A percentile compares a stretch with the other conserved stretches of the same genome.
Evolutionary conservation across 2,888 invertebrate species (phyloP).

Genomic region (Brenthis hecate): DNA sequence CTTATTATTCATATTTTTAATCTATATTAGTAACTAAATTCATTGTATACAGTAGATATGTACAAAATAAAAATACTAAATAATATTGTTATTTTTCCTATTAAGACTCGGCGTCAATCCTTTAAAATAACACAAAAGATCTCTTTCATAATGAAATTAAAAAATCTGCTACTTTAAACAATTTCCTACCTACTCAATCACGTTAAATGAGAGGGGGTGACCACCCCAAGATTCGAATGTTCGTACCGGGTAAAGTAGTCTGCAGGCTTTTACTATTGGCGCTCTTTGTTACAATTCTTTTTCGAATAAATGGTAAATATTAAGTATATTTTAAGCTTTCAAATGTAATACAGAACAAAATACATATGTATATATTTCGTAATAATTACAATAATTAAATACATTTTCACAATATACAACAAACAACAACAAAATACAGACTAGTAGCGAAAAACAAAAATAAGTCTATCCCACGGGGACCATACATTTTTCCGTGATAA

Average conservation of each 20-base stretch:
- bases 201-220: slow-evolving; percentile 65
- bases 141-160: slow-evolving; percentile 48
- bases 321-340: not conserved
- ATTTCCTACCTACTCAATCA: slow-evolving; percentile 76
- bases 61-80: not conserved
- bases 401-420: too few relatives aligned
- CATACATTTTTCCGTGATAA: too few relatives aligned
- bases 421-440: too few relatives aligned
- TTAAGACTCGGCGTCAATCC: slow-evolving; percentile 7
- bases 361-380: too few relatives aligned
- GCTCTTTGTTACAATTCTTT: slow-evolving; percentile 3
- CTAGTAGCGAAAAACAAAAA: too few relatives aligned
- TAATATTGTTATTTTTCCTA: not conserved
- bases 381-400: too few relatives aligned
- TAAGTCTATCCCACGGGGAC: too few relatives aligned
- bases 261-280: slow-evolving; percentile 43
- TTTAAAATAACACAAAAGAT: slow-evolving; percentile 29
- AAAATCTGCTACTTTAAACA: slow-evolving; percentile 67
- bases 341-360: too few relatives aligned
- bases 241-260: slow-evolving; percentile 58
- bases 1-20: too few relatives aligned
- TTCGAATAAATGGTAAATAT: not conserved
- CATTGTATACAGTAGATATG: too few relatives aligned
- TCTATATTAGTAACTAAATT: too few relatives aligned
- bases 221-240: slow-evolving; percentile 55